Evolutionary conservation across 2,888 invertebrate species (phyloP).

Genomic region (Hemaris fuciformis): DNA sequence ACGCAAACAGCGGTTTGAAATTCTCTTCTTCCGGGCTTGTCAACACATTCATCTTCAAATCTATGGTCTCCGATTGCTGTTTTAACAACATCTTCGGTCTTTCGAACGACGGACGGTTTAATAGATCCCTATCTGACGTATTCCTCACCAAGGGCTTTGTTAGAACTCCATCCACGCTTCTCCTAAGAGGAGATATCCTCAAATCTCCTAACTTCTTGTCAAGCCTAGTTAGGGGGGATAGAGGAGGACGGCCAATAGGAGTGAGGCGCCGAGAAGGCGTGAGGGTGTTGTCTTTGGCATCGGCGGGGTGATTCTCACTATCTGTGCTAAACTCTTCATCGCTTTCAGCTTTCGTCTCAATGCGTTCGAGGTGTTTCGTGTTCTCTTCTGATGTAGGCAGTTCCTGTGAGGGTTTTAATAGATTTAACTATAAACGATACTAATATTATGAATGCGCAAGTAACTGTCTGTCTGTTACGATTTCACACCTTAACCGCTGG

Average conservation of each 20-base stretch:
- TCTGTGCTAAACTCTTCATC: conserved; percentile 74
- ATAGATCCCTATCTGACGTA: conserved; percentile 57
- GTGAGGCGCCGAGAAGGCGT: conserved; percentile 50
- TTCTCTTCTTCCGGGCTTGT: conserved; percentile 65
- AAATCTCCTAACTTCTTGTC: conserved; percentile 67
- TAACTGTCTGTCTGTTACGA: too few relatives aligned
- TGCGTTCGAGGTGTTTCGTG: conserved; percentile 72
- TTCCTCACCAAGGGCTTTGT: conserved; percentile 61
- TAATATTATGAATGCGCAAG: too few relatives aligned
- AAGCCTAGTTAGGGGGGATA: conserved; percentile 57
- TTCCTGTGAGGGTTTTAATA: conserved; percentile 49
- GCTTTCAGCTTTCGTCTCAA: conserved; percentile 78
- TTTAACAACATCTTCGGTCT: conserved; percentile 69
- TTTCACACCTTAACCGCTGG: too few relatives aligned
- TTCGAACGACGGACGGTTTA: conserved; percentile 55
- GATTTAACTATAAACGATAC: background rate
- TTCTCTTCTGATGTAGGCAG: conserved; percentile 76
- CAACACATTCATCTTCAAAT: conserved; percentile 69
- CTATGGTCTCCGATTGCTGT: conserved; percentile 74
- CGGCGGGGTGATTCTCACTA: conserved; percentile 65
- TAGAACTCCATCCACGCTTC: conserved; percentile 60
- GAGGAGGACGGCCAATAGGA: conserved; percentile 65
- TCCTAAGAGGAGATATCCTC: conserved; percentile 64
- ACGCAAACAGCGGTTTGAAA: conserved; percentile 53
- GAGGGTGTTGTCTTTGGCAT: conserved; percentile 53